phyloP scores from a whole-genome alignment of 2,113 vertebrate genomes.

The Aleadryas rufinucha region DNA sequence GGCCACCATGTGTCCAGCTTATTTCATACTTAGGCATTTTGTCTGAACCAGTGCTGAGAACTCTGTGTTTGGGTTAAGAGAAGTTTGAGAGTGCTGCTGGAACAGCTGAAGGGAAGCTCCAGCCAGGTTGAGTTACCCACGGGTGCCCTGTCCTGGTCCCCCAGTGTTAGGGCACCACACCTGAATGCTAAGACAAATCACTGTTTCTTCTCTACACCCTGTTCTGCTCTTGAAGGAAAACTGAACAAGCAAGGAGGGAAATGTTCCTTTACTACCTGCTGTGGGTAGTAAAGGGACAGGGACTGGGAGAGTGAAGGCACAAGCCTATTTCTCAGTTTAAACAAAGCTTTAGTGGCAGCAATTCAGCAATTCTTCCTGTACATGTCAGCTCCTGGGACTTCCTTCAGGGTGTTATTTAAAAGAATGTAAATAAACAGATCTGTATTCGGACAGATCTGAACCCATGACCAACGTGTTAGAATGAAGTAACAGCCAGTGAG shows the following conservation, averaged over 20 bases:
- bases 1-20: neutral
- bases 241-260: neutral
- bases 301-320: neutral
- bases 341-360: neutral
- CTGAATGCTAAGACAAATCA: neutral
- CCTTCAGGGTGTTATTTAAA: neutral
- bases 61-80: neutral
- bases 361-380: neutral
- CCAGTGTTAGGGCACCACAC: neutral
- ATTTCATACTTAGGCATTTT: neutral
- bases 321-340: neutral
- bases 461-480: fast-evolving
- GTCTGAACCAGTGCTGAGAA: neutral
- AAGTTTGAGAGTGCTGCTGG: neutral
- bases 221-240: neutral
- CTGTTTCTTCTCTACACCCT: neutral
- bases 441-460: neutral
- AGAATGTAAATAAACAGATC: neutral
- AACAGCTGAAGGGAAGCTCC: neutral
- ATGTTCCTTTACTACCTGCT: too few species aligned
- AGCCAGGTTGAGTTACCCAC: neutral
- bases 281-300: neutral
- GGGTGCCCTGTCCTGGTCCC: neutral
- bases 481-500: neutral
- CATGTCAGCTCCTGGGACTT: neutral